Percentiles rank a stretch among this genome's conserved stretches.
phyloP scores from a whole-genome alignment of 2,888 invertebrate genomes.

The Sepioteuthis lessoniana region DNA sequence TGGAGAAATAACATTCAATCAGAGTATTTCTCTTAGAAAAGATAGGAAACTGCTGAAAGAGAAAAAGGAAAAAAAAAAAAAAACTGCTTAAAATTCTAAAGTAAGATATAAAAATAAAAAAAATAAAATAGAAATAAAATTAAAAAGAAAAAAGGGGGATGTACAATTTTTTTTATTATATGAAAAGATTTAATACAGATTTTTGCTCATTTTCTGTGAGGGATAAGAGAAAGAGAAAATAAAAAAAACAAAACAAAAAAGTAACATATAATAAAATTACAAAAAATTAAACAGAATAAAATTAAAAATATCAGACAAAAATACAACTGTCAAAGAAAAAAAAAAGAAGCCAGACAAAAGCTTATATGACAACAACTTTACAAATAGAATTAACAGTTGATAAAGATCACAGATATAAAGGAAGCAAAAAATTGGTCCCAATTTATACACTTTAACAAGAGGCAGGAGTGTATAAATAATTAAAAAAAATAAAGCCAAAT shows the following conservation, averaged over 20 bases:
- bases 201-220: background rate
- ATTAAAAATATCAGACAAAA: background rate
- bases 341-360: background rate
- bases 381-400: background rate
- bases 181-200: conserved; percentile 20
- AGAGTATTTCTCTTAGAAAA: background rate
- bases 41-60: background rate
- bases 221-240: background rate
- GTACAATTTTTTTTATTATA: background rate
- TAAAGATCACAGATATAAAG: background rate
- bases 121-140: too few species aligned
- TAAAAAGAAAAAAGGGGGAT: background rate
- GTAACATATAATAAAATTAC: background rate
- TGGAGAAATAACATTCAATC: too few species aligned
- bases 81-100: background rate
- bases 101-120: background rate
- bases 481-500: background rate
- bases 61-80: background rate
- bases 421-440: background rate
- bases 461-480: background rate
- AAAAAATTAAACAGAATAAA: background rate
- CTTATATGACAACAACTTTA: background rate
- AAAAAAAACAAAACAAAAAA: background rate
- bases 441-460: background rate
- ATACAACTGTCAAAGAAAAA: background rate